These are phyloP conservation scores for Ploceus nigricollis DNA, from an alignment of 2,113 vertebrate genomes.

Conservation along the genomic window DNA sequence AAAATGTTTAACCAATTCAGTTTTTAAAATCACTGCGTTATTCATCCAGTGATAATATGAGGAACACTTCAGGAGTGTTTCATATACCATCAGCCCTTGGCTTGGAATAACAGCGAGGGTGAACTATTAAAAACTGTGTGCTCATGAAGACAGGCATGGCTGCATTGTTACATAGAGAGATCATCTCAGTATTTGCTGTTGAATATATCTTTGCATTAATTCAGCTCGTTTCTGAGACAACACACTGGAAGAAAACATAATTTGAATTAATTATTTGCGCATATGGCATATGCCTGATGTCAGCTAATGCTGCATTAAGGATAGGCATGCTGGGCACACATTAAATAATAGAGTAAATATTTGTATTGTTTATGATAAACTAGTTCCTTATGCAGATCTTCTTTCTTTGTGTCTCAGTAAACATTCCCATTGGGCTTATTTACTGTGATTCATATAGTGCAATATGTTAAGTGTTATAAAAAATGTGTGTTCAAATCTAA, in stretches of 20 bases:
- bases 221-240: slow-evolving; percentile 65
- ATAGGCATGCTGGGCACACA: slow-evolving; percentile 76
- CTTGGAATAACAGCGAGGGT: slow-evolving; percentile 67
- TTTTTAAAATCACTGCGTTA: slow-evolving; percentile 67
- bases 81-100: slow-evolving; percentile 68
- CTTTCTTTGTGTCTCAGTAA: slow-evolving; percentile 60
- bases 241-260: slow-evolving; percentile 68
- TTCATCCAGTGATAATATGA: slow-evolving; percentile 73
- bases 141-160: slow-evolving; percentile 46
- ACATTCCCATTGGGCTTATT: slow-evolving; percentile 65
- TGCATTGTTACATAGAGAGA: slow-evolving; percentile 39
- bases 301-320: slow-evolving; percentile 76
- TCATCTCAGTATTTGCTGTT: slow-evolving; percentile 32
- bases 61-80: slow-evolving; percentile 62
- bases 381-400: slow-evolving; percentile 64
- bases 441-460: slow-evolving; percentile 51
- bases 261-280: slow-evolving; percentile 79
- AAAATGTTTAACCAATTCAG: slow-evolving; percentile 59
- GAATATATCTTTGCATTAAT: slow-evolving; percentile 64
- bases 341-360: slow-evolving; percentile 81
- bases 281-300: slow-evolving; percentile 75
- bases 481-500: slow-evolving; percentile 53
- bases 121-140: slow-evolving; percentile 41
- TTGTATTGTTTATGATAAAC: slow-evolving; percentile 78
- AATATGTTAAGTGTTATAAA: slow-evolving; percentile 66